Conservation (phyloP, 2,113 vertebrate species). For the Silurus meridionalis region DNA sequence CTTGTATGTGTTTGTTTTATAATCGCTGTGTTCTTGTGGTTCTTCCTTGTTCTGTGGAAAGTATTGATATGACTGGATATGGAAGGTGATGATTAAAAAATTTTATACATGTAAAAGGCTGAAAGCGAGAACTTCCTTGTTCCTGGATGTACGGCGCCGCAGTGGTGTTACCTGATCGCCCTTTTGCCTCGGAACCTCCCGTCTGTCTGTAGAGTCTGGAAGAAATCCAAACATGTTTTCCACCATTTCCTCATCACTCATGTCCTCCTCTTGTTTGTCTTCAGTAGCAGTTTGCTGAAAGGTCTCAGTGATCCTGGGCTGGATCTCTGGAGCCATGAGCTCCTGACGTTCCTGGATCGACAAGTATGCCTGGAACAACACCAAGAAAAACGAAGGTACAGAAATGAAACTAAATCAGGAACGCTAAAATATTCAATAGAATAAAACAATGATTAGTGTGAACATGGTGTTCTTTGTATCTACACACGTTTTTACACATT, state of each 20-base stretch:
- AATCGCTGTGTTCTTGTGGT: not conserved
- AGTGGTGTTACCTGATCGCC: conserved; percentile 70
- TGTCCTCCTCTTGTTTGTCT: conserved; percentile 42
- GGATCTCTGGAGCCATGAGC: conserved; percentile 44
- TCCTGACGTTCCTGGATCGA: conserved; percentile 39
- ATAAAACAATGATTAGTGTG: not conserved
- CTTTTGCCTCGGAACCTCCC: conserved; percentile 64
- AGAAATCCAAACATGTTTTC: conserved; percentile 75
- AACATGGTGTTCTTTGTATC: not conserved
- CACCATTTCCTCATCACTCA: conserved; percentile 73
- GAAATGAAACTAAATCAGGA: not conserved
- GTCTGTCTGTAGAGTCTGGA: conserved; percentile 63
- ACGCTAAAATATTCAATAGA: not conserved
- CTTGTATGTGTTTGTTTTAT: not conserved
- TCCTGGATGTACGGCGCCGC: not conserved
- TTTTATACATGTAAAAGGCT: not conserved
- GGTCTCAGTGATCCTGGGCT: conserved; percentile 42
- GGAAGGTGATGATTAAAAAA: not conserved
- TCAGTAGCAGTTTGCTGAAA: conserved; percentile 39
- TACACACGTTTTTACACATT: too few species aligned
- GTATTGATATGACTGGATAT: not conserved
- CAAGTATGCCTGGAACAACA: conserved; percentile 61
- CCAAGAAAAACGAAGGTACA: not conserved
- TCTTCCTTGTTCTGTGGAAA: not conserved
- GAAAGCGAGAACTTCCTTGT: not conserved